Evolutionary conservation across 2,888 invertebrate species (phyloP).

Genomic region (Corbicula japonica): DNA sequence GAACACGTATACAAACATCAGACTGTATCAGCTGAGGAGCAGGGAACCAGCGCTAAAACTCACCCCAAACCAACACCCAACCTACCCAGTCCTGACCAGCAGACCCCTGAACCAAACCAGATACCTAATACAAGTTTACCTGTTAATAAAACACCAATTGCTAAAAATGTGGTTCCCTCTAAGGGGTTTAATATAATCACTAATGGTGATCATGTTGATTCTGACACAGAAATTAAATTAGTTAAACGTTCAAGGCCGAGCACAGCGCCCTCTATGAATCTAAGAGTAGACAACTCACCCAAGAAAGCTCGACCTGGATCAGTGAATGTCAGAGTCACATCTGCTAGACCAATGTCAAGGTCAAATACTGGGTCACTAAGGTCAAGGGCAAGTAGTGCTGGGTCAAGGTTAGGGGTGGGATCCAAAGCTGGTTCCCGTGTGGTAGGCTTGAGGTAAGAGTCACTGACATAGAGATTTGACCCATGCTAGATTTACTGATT

Average conservation of each 20-base stretch:
- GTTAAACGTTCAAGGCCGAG: conserved; percentile 23
- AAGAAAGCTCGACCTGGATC: too few relatives aligned
- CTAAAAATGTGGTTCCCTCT: not conserved
- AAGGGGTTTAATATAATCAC: not conserved
- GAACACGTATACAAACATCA: conserved; percentile 41
- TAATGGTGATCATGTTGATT: not conserved
- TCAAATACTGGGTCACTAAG: conserved; percentile 16
- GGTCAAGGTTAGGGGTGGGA: conserved; percentile 29
- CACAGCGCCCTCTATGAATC: not conserved
- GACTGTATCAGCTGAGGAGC: conserved; percentile 10
- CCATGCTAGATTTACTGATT: too few relatives aligned
- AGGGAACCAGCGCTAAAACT: conserved; percentile 22
- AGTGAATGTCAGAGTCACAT: not conserved
- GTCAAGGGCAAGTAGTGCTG: conserved; percentile 21
- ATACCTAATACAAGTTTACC: not conserved
- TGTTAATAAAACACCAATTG: not conserved
- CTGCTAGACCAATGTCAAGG: conserved; percentile 28
- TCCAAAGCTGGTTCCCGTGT: conserved; percentile 14
- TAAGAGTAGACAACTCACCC: not conserved
- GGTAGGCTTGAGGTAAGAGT: conserved; percentile 32
- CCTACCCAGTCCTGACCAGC: not conserved
- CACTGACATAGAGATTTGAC: too few relatives aligned
- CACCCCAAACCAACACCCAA: conserved; percentile 24
- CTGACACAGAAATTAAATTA: not conserved
- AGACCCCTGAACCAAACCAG: too few relatives aligned